Base-by-base conservation (phyloP, 2,797 vertebrate species). In the Chelon auratus region DNA sequence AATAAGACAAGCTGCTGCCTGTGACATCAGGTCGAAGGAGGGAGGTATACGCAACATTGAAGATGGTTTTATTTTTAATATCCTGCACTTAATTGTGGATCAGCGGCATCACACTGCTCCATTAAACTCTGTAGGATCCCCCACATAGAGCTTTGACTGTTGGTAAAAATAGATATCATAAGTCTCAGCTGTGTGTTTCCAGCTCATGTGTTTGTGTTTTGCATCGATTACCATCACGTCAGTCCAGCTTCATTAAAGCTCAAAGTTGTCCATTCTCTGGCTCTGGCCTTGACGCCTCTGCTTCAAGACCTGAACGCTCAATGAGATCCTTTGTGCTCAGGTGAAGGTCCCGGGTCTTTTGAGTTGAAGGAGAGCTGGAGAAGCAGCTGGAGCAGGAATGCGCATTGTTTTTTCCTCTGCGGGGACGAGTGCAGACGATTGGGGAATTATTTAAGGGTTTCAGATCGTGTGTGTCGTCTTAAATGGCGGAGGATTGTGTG, bases 21-120 rank as follows among this genome's bases (percentile, higher is more conserved):
- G 55, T 85, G 82, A 93, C 83, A 73, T 88, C 81, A 89, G 60
- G 56, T 36, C 45, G 37, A 64, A 18, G 42, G 39, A 80, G 33
- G 55, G 70, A 62, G 48, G 36, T 17, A 56, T 48, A 74, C n/a
- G 24, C n/a, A 26, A 64, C 52, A 61, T 68, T 66, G 72, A 43
- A 57, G 26, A 42, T 62, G 37, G 2, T 7, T 33, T 33, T 9
- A 7, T 47, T 18, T 80, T 51, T 77, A 45, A 67, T 45, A 20
- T 74, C 39, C 22, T 73, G 22, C 52, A 68, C 18, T 73, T 15
- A 69, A 75, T 71, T 43, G 62, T 60, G 26, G n/a, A 64, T 71
- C 43, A 40, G 59, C 30, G 39, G 14, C n/a, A 80, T 56, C 36
- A 61, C 20, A 37, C 14, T 8, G 50, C 47, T 52, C 13, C 26